These are phyloP conservation scores for Lophius piscatorius DNA, from an alignment of 2,113 vertebrate species.

Conservation along the genomic window DNA sequence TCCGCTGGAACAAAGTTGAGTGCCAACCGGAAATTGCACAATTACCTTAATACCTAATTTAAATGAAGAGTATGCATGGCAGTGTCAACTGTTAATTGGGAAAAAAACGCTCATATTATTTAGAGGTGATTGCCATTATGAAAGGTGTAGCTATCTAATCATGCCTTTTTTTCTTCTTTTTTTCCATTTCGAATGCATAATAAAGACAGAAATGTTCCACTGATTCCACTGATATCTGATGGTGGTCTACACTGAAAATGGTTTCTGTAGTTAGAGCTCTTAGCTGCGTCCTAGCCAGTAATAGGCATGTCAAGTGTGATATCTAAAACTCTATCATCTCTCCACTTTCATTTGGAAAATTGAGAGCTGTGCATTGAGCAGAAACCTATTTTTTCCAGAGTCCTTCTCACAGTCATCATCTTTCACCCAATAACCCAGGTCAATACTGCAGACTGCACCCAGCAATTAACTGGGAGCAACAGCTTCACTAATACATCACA, in stretches of 20 bases:
- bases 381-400: constrained; percentile 1
- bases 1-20: constrained; percentile 62
- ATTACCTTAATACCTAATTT: constrained; percentile 70
- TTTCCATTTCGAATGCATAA: constrained; percentile 20
- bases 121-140: constrained; percentile 43
- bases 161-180: constrained; percentile 23
- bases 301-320: constrained; percentile 29
- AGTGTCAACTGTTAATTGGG: constrained; percentile 60
- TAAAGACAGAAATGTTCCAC: neutral
- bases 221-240: neutral
- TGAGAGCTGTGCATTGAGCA: constrained; percentile 23
- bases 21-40: constrained; percentile 71
- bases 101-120: constrained; percentile 54
- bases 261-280: constrained; percentile 2
- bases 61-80: constrained; percentile 53
- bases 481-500: constrained; percentile 65
- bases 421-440: constrained; percentile 58
- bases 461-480: constrained; percentile 66
- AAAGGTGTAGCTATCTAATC: constrained; percentile 46
- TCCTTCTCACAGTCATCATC: constrained; percentile 47
- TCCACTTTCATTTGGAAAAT: constrained; percentile 28
- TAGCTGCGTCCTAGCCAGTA: neutral
- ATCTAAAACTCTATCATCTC: constrained; percentile 44
- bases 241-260: neutral
- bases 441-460: constrained; percentile 29